Percentiles rank a stretch among this genome's conserved stretches.
phyloP scores from a whole-genome alignment of 1,140 invertebrate species.

The Drosophila tropicalis region DNA sequence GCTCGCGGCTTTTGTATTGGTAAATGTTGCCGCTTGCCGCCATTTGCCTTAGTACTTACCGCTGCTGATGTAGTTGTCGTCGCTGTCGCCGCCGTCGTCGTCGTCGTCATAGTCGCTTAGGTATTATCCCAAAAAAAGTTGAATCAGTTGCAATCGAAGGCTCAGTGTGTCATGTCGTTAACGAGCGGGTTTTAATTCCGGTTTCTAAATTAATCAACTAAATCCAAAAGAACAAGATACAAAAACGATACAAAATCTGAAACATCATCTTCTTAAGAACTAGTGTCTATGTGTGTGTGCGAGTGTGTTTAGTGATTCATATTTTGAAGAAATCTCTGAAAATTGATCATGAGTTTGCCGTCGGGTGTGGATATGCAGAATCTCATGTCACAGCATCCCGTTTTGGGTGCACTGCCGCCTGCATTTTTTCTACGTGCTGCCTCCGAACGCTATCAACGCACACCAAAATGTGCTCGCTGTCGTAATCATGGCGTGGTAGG shows the following conservation, averaged over 20 bases:
- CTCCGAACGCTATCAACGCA: constrained; percentile 96
- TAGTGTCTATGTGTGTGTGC: constrained; percentile 8
- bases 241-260: neutral
- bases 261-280: constrained; percentile 1
- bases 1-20: constrained; percentile 71
- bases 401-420: constrained; percentile 89
- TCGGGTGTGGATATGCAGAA: constrained; percentile 92
- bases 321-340: neutral
- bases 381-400: constrained; percentile 92
- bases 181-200: constrained; percentile 33
- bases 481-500: constrained; percentile 98
- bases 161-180: constrained; percentile 76
- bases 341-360: constrained; percentile 87
- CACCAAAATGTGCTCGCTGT: constrained; percentile 99
- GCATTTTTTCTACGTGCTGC: constrained; percentile 93
- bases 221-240: neutral
- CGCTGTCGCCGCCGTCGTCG: constrained; percentile 26
- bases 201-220: constrained; percentile 20
- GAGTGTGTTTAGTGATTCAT: constrained; percentile 27
- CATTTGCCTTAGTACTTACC: constrained; percentile 60
- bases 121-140: constrained; percentile 68
- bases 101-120: constrained; percentile 25
- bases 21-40: constrained; percentile 81
- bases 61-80: constrained; percentile 30
- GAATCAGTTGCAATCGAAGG: constrained; percentile 83